Conservation (phyloP, 2,888 invertebrate species). For the Hartigia nigra region DNA sequence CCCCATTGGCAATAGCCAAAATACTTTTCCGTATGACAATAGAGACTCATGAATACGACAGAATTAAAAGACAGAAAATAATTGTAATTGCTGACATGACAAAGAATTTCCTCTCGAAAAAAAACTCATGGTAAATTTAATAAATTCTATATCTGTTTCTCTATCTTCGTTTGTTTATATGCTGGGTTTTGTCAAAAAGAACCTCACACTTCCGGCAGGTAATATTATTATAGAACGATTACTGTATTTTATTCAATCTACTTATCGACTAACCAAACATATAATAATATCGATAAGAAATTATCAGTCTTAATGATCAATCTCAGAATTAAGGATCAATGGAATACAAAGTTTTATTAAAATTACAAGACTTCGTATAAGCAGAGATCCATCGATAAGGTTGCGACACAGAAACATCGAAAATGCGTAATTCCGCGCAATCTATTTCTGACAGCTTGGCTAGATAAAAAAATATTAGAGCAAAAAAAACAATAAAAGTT, state of each 20-base stretch:
- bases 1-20: neutral
- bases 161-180: neutral
- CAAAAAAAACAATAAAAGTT: neutral
- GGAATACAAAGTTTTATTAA: neutral
- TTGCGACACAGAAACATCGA: neutral
- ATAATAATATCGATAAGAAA: neutral
- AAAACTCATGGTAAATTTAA: neutral
- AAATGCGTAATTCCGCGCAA: neutral
- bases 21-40: neutral
- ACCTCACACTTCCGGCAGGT: neutral
- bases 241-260: neutral
- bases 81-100: neutral
- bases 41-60: neutral
- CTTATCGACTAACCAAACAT: neutral
- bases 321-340: neutral
- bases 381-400: neutral
- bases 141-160: neutral
- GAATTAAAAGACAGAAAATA: neutral
- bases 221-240: neutral
- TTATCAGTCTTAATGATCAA: neutral
- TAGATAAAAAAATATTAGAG: neutral
- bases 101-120: neutral
- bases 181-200: neutral
- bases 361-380: neutral
- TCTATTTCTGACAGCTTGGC: neutral